Evolutionary conservation across 2,888 invertebrate genomes (phyloP), one percentile per base, ranked within the genome.

Genomic region (Andrena haemorrhoa): DNA sequence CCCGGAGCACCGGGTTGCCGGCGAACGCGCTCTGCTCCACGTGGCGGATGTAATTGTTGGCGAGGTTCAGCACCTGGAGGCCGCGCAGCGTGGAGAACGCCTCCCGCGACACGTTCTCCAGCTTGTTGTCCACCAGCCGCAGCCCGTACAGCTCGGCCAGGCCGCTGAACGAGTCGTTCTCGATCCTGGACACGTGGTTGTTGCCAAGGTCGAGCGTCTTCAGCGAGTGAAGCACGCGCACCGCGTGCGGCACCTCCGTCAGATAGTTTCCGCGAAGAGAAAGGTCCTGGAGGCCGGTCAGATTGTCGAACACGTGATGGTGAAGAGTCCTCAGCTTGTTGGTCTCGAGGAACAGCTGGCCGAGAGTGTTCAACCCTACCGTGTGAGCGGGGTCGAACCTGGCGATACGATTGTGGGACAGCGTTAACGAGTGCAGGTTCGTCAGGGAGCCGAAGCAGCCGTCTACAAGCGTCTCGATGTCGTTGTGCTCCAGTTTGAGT

Each of bases 141-240:
- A 98, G 94, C 20, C 97, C 97, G 90, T 96, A 96, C 60, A 98
- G 95, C 89, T 96, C 96, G 90, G 96, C 95, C 86, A 98, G 94
- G 5, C 97, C 97, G 91, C 95, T 95, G 90, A 98, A 97, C 69
- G 97, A 96, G 79, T 96, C 95, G 91, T 96, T 96, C 77, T 95
- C 95, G 75, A 98, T 95, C 86, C 95, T 95, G 85, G 96, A 95
- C 91, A 98, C 96, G 91, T 95, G 95, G 94, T 98, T 98, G 94
- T 97, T 97, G 65, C 97, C 97, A 89, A 98, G 95, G 94, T 98
- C 97, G 80, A 98, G 94, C 35, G 96, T 96, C 91, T 96, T 97
- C 89, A 98, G 94, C 90, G 96, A 96, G 87, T 95, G 94, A 83
- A 97, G 94, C 87, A 96, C 96, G 88, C 96, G 96, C 83, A 97